Percentiles rank a stretch among this genome's conserved stretches.
These are phyloP conservation scores for Anomalospiza imberbis DNA, from an alignment of 2,797 vertebrate genomes.

Conservation along the genomic window DNA sequence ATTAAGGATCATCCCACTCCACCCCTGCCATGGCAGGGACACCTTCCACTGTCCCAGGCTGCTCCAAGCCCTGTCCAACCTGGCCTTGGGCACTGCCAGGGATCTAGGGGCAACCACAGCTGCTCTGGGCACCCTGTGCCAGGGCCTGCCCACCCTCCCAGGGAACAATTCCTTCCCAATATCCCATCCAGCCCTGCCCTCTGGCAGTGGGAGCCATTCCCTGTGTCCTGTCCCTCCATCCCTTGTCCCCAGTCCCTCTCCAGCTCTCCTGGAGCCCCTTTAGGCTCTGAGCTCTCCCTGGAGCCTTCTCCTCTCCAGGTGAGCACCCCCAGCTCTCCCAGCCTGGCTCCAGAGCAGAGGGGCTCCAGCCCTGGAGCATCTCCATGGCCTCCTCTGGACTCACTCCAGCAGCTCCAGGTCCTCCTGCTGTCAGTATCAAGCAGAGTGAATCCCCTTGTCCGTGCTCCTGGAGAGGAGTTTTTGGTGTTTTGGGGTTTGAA, in stretches of 20 bases:
- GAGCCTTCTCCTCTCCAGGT: neutral
- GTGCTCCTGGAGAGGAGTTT: neutral
- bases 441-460: neutral
- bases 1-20: no score
- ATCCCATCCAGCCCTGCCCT: neutral
- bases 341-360: neutral
- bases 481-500: neutral
- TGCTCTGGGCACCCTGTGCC: neutral
- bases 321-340: neutral
- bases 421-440: rapidly evolving
- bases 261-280: neutral
- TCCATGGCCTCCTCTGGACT: neutral
- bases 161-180: neutral
- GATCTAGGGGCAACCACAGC: neutral
- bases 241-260: neutral
- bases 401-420: neutral
- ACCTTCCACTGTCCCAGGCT: neutral
- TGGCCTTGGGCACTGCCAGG: neutral
- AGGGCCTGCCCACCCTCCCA: neutral
- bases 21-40: neutral
- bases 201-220: neutral
- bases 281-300: neutral
- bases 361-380: neutral
- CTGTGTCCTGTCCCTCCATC: neutral
- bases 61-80: neutral